Conservation (phyloP, 2,113 vertebrate genomes). For the Todiramphus chloris region DNA sequence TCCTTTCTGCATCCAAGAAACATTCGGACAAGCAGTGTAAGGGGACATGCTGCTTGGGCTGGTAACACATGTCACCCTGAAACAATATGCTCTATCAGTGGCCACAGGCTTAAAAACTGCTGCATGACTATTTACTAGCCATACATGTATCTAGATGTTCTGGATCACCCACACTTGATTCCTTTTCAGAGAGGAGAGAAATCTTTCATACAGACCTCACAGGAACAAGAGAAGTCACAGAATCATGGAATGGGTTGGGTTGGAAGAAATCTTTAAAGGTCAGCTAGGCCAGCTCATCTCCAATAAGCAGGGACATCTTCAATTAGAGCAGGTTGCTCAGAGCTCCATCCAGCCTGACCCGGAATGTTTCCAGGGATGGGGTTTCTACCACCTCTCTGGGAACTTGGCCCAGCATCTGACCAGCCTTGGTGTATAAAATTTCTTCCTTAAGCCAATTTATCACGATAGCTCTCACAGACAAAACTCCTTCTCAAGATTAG, state of each 20-base stretch:
- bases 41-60: background rate
- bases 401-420: background rate
- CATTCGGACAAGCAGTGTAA: background rate
- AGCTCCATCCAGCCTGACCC: background rate
- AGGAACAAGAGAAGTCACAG: background rate
- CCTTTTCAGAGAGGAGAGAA: background rate
- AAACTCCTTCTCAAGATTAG: background rate
- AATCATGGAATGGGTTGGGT: background rate
- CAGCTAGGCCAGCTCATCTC: no score
- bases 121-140: background rate
- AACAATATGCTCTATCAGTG: background rate
- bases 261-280: background rate
- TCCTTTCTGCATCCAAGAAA: background rate
- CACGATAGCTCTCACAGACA: background rate
- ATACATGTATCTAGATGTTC: background rate
- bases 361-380: background rate
- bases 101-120: background rate
- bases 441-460: background rate
- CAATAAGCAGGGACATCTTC: background rate
- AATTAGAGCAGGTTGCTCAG: background rate
- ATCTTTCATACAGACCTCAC: background rate
- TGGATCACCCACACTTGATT: background rate
- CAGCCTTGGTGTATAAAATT: rapidly evolving
- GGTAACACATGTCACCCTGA: background rate
- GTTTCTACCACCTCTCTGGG: background rate